phyloP scores from a whole-genome alignment of 2,113 vertebrate species.

The Dolichallabes microphthalmus region DNA sequence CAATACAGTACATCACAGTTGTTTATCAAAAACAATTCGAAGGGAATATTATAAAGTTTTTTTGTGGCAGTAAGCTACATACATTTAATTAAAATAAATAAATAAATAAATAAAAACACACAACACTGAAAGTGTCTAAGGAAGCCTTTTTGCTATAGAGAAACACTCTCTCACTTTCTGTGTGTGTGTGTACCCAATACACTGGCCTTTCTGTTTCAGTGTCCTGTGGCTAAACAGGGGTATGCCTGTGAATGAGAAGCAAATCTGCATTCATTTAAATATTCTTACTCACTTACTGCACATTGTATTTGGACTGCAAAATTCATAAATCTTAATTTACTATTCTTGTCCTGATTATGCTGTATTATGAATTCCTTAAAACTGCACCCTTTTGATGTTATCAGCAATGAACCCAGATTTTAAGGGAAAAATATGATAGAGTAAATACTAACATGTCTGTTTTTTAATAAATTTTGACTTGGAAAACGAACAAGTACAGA shows the following conservation, averaged over 20 bases:
- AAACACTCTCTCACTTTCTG: not conserved
- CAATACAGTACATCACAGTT: not conserved
- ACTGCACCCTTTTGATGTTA: not conserved
- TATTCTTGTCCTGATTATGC: not conserved
- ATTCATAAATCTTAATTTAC: not conserved
- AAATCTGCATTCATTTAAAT: slow-evolving; percentile 46
- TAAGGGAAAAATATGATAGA: not conserved
- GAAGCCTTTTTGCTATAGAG: not conserved
- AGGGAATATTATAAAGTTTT: not conserved
- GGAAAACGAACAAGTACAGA: no score
- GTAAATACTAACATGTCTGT: not conserved
- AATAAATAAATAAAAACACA: no score
- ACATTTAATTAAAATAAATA: not conserved
- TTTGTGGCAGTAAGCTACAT: not conserved
- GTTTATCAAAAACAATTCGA: not conserved
- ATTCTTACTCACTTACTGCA: slow-evolving; percentile 16
- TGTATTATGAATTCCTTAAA: not conserved
- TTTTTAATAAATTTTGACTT: no score
- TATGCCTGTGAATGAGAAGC: slow-evolving; percentile 26
- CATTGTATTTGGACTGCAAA: not conserved
- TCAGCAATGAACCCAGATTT: not conserved
- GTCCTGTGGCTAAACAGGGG: not conserved
- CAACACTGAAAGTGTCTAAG: not conserved
- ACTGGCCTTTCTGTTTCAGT: slow-evolving; percentile 44
- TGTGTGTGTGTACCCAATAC: slow-evolving; percentile 2